phyloP scores from a whole-genome alignment of 2,113 vertebrate species.

The Nanorana parkeri region DNA sequence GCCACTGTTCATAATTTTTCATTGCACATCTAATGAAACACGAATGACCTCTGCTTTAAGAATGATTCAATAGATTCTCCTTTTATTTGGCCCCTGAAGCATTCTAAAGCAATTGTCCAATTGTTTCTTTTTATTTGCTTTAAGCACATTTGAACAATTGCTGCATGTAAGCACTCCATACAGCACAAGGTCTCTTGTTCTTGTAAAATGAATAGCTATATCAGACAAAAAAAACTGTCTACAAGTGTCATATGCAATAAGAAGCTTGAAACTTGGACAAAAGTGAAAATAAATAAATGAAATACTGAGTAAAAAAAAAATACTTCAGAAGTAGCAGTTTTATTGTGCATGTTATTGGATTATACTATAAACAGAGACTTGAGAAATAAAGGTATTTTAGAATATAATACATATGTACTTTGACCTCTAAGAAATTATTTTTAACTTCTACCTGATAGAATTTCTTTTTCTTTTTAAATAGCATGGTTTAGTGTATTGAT shows the following conservation, averaged over 20 bases:
- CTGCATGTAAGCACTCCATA: background rate
- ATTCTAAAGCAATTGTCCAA: conserved; percentile 36
- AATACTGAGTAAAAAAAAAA: no score
- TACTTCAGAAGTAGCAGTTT: no score
- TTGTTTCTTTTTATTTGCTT: conserved; percentile 32
- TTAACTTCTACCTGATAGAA: no score
- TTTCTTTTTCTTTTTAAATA: no score
- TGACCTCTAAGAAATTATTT: no score
- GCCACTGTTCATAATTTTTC: conserved; percentile 20
- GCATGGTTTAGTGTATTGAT: no score
- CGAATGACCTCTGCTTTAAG: conserved; percentile 21
- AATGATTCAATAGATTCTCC: conserved; percentile 6
- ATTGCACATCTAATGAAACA: conserved; percentile 33
- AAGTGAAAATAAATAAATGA: no score
- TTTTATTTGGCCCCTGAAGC: conserved; percentile 29
- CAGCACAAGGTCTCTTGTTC: conserved; percentile 29
- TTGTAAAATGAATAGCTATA: conserved; percentile 23
- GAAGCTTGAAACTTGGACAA: background rate
- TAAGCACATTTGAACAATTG: conserved; percentile 15
- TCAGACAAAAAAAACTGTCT: background rate
- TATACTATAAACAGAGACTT: no score
- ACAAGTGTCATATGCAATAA: conserved; percentile 21
- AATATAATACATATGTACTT: no score
- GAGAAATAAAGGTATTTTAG: no score
- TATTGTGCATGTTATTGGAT: no score